phyloP scores from a whole-genome alignment of 1,140 invertebrate species.

The Drosophila auraria region DNA sequence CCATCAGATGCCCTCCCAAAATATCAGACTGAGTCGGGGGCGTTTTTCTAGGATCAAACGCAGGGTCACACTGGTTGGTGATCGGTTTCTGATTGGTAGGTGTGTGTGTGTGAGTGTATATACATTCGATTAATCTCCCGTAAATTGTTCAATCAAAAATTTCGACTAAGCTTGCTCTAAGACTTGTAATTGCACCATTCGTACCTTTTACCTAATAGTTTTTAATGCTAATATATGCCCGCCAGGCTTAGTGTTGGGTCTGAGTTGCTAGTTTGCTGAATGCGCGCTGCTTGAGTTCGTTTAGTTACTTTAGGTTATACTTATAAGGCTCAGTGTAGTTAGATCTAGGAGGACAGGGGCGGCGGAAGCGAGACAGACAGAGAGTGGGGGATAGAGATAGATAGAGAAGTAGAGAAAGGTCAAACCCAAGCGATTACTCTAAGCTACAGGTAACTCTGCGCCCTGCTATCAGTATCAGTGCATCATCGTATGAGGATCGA shows the following conservation, averaged over 20 bases:
- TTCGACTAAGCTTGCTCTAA: conserved; percentile 69
- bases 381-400: conserved; percentile 4
- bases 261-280: conserved; percentile 45
- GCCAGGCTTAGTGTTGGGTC: conserved; percentile 23
- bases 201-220: conserved; percentile 45
- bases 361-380: conserved; percentile 28
- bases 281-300: conserved; percentile 38
- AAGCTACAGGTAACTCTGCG: conserved; percentile 30
- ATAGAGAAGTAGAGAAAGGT: background rate
- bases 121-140: conserved; percentile 19
- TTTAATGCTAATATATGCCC: conserved; percentile 18
- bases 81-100: background rate
- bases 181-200: conserved; percentile 77
- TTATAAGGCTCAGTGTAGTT: conserved; percentile 76
- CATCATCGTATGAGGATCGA: conserved; percentile 30
- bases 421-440: conserved; percentile 14
- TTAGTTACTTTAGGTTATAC: conserved; percentile 59
- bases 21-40: conserved; percentile 44
- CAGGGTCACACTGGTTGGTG: background rate
- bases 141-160: conserved; percentile 63
- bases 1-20: conserved; percentile 13
- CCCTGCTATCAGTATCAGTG: conserved; percentile 36
- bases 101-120: conserved; percentile 1
- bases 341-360: conserved; percentile 31
- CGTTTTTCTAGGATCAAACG: conserved; percentile 25